These are phyloP conservation scores for Odontophorus gujanensis DNA, from an alignment of 2,113 vertebrate species.

Conservation along the genomic window DNA sequence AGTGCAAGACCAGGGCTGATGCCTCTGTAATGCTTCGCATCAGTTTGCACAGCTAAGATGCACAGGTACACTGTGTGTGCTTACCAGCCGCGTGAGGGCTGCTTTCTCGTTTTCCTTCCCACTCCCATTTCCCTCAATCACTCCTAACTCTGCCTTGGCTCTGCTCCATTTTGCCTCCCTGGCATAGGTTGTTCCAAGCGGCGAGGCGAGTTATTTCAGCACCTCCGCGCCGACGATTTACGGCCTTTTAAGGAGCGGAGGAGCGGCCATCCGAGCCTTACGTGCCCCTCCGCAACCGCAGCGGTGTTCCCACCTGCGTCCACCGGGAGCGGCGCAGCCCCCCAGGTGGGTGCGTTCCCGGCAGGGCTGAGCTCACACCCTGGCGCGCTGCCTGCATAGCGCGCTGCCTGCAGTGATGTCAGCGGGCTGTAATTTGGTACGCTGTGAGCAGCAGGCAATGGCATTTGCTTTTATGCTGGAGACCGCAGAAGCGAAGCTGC, in stretches of 20 bases:
- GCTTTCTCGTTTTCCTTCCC: neutral
- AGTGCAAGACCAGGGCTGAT: neutral
- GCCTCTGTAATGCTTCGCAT: neutral
- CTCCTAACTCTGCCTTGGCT: neutral
- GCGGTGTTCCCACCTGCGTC: neutral
- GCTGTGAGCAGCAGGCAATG: neutral
- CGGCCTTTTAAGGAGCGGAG: neutral
- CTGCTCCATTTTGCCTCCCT: conserved; percentile 4
- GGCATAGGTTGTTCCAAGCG: neutral
- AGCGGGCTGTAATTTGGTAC: neutral
- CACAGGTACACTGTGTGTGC: conserved; percentile 6
- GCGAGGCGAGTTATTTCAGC: neutral
- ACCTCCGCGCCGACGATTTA: neutral
- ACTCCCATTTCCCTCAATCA: conserved; percentile 21
- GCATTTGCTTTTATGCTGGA: neutral
- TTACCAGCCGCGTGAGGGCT: conserved; percentile 2
- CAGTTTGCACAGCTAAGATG: conserved; percentile 19
- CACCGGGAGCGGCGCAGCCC: neutral
- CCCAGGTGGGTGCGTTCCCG: neutral
- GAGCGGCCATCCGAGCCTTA: neutral
- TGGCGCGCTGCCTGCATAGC: neutral
- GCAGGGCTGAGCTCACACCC: neutral
- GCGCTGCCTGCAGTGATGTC: neutral
- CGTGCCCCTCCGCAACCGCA: neutral
- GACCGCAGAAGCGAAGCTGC: neutral